A percentile compares a stretch with the other conserved stretches of the same genome.
These are phyloP conservation scores for Acronicta psi DNA, from an alignment of 2,888 invertebrate genomes.

Conservation along the genomic window DNA sequence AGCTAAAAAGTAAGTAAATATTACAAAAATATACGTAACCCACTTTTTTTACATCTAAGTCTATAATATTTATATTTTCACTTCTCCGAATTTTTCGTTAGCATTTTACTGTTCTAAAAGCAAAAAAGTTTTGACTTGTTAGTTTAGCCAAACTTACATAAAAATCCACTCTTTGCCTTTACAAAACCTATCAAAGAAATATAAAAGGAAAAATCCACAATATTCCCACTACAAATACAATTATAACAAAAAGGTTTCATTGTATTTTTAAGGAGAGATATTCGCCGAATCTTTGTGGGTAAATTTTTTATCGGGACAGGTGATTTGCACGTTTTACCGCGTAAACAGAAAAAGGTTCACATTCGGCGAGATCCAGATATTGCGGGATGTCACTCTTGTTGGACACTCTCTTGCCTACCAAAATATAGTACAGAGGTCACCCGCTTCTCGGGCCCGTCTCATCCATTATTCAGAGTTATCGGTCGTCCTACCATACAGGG, in stretches of 20 bases:
- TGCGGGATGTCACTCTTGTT: slow-evolving; percentile 36
- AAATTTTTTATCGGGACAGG: slow-evolving; percentile 49
- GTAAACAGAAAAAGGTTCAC: slow-evolving; percentile 55
- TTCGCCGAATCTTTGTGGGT: slow-evolving; percentile 29
- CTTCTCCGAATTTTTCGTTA: background rate
- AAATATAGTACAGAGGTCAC: slow-evolving; percentile 64
- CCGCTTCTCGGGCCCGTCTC: slow-evolving; percentile 63
- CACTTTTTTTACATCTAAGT: background rate
- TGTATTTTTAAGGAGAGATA: slow-evolving; percentile 46
- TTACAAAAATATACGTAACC: background rate
- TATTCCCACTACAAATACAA: slow-evolving; percentile 38
- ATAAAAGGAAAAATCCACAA: slow-evolving; percentile 31
- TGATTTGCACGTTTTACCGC: slow-evolving; percentile 53
- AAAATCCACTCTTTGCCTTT: slow-evolving; percentile 24
- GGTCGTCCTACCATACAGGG: slow-evolving; percentile 55
- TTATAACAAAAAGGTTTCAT: slow-evolving; percentile 45
- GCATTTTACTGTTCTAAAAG: background rate
- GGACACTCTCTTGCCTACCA: slow-evolving; percentile 52
- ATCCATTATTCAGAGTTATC: slow-evolving; percentile 78
- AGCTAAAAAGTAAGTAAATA: slow-evolving; percentile 32
- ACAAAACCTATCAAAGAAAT: slow-evolving; percentile 23
- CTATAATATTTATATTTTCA: too few species aligned
- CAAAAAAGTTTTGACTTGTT: slow-evolving; percentile 18
- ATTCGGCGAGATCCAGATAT: slow-evolving; percentile 39
- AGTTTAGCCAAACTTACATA: slow-evolving; percentile 28